Conservation (phyloP, 2,888 invertebrate genomes). For the Nomada ruficornis region DNA sequence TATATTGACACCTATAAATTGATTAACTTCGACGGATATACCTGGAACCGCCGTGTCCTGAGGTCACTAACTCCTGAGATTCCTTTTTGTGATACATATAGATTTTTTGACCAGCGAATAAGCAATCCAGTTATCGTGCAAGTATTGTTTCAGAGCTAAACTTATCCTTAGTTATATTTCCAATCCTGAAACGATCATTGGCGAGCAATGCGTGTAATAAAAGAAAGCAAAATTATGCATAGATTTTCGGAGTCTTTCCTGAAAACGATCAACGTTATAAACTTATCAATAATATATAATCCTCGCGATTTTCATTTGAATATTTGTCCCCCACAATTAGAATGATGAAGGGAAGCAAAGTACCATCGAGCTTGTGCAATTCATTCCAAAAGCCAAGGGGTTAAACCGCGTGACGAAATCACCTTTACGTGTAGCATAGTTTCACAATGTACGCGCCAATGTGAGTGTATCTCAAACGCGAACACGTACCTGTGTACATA, state of each 20-base stretch:
- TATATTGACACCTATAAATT: conserved; percentile 51
- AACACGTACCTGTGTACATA: conserved; percentile 50
- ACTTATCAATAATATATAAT: background rate
- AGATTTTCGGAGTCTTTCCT: background rate
- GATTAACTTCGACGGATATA: conserved; percentile 40
- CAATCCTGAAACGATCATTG: conserved; percentile 2
- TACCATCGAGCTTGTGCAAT: background rate
- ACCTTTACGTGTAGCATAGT: conserved; percentile 55
- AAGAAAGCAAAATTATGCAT: background rate
- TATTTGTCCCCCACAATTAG: too few species aligned
- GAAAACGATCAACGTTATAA: background rate
- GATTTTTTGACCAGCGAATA: background rate
- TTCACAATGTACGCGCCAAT: conserved; percentile 54
- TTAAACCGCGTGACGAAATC: conserved; percentile 40
- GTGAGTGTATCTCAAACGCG: conserved; percentile 52
- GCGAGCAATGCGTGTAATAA: conserved; percentile 13
- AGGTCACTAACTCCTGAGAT: conserved; percentile 45
- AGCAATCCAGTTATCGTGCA: background rate
- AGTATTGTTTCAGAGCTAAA: background rate
- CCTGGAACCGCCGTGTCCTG: background rate
- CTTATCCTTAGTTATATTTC: conserved; percentile 9
- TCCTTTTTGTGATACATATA: conserved; percentile 4
- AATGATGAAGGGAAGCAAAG: background rate
- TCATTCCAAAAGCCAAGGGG: conserved; percentile 4
- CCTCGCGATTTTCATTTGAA: background rate